phyloP scores from a whole-genome alignment of 1,140 invertebrate genomes.

The Philotrypesis tridentata region DNA sequence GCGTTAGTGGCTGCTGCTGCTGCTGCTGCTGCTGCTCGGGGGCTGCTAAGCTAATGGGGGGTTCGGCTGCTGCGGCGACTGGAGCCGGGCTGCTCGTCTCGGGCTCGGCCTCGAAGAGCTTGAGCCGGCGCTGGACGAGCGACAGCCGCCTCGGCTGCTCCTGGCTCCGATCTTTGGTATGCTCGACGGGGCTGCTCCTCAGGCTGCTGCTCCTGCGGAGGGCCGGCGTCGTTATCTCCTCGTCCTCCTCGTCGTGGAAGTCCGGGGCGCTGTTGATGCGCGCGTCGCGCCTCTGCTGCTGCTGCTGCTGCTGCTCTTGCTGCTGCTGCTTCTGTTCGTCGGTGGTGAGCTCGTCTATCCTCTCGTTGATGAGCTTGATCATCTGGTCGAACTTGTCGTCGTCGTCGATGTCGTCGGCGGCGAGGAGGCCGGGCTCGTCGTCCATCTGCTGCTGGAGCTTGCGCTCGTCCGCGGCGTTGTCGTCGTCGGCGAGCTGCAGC shows the following conservation, averaged over 20 bases:
- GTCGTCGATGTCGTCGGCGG: background rate
- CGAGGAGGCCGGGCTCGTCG: background rate
- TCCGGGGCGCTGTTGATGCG: slow-evolving; percentile 60
- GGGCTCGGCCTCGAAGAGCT: background rate
- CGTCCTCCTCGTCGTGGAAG: slow-evolving; percentile 47
- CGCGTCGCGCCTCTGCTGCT: slow-evolving; percentile 59
- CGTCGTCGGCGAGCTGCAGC: too few species aligned
- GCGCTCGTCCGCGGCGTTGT: slow-evolving; percentile 61
- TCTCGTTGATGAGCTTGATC: slow-evolving; percentile 30
- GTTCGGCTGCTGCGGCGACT: slow-evolving; percentile 4
- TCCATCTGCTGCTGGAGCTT: background rate
- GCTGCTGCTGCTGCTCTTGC: slow-evolving; percentile 50
- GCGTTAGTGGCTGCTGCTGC: too few species aligned
- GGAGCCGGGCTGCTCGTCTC: background rate
- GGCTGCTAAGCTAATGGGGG: background rate
- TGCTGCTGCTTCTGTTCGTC: slow-evolving; percentile 47
- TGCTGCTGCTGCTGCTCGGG: too few species aligned
- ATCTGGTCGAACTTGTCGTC: slow-evolving; percentile 35
- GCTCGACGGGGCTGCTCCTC: slow-evolving; percentile 47
- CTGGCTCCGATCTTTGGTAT: slow-evolving; percentile 34
- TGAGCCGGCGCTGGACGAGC: background rate
- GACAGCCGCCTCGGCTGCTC: background rate
- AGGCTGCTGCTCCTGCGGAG: slow-evolving; percentile 50
- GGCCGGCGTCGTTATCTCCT: slow-evolving; percentile 47
- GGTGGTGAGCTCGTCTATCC: slow-evolving; percentile 32